Base-by-base conservation (phyloP, 2,888 invertebrate genomes). In the Ferrisia virgata region DNA sequence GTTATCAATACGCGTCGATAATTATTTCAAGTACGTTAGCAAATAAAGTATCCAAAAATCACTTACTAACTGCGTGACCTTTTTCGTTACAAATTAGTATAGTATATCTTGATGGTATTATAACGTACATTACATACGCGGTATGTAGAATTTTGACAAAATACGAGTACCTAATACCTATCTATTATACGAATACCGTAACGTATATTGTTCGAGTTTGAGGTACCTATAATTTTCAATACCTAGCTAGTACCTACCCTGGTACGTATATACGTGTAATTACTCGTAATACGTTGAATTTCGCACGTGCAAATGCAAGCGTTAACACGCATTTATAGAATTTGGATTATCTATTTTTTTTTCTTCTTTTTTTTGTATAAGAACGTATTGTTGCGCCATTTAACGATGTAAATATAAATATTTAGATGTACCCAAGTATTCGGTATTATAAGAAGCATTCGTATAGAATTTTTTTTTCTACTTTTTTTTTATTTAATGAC, bases 11-110 rank as follows among this genome's bases (percentile, higher is more conserved):
- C 36, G 72, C 72, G 72, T 76, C 36, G 22, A 76, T 76, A 76
- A 76, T 76, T 76, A 18, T 76, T 76, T 76, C 72, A 36, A 76
- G 72, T 36, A 36, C 64, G 28, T 76, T 76, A 2, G 72, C 72
- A 76, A 76, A 76, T 76, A 76, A 36, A 13, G 36, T 13, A 64
- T 64, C 28, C 33, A 36, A 76, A 76, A 76, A 76, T 18, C 72
- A 76, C 72, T 76, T 76, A 76, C 72, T 36, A 36, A 76, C 72
- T 76, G 72, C 72, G 72, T 76, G 72, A 76, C 72, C 72, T 76
- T 76, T 76, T 36, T 76, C 33, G 72, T 76, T 76, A 76, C 33
- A 76, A 64, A 28, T 64, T 53, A 53, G 53, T 18, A 18, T 22
- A 64, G 11, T 64, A 64, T n/a, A 64, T 64, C 64, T 64, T 64